Percentiles rank a stretch among this genome's conserved stretches.
Conservation (phyloP, 2,113 vertebrate genomes). For the Apaloderma vittatum region DNA sequence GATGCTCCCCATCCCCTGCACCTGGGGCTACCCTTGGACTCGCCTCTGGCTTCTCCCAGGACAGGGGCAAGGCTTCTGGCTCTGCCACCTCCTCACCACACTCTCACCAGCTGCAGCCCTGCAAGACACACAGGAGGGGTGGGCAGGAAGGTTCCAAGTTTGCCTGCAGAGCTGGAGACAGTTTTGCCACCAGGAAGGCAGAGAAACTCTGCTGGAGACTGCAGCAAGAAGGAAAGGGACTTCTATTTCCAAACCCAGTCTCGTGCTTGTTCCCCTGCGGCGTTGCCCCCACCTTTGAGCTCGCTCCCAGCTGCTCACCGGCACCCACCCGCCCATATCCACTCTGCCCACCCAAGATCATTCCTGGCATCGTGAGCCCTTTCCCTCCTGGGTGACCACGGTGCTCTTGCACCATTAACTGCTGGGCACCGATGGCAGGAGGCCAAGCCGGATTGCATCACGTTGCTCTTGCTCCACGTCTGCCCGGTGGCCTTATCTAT, state of each 20-base stretch:
- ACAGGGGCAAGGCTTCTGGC: background rate
- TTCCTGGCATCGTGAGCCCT: accelerated
- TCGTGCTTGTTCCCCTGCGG: accelerated
- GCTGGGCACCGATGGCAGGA: background rate
- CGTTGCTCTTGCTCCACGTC: accelerated
- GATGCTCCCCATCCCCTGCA: background rate
- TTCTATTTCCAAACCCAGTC: background rate
- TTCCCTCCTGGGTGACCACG: accelerated
- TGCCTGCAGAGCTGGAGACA: background rate
- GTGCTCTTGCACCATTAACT: background rate
- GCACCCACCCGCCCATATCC: accelerated
- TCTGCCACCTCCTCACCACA: background rate
- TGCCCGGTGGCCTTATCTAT: background rate
- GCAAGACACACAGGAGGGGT: background rate
- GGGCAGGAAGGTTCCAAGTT: background rate
- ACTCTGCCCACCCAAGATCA: accelerated
- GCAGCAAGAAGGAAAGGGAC: background rate
- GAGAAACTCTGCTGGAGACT: background rate
- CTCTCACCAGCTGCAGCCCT: background rate
- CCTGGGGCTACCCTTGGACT: background rate
- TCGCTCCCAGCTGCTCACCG: accelerated
- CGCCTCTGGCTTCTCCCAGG: background rate
- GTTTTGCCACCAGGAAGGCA: background rate
- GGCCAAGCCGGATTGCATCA: background rate
- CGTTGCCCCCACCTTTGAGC: accelerated